A percentile compares a stretch with the other conserved stretches of the same genome.
phyloP scores from a whole-genome alignment of 2,888 invertebrate species.

The Drosophila recens region DNA sequence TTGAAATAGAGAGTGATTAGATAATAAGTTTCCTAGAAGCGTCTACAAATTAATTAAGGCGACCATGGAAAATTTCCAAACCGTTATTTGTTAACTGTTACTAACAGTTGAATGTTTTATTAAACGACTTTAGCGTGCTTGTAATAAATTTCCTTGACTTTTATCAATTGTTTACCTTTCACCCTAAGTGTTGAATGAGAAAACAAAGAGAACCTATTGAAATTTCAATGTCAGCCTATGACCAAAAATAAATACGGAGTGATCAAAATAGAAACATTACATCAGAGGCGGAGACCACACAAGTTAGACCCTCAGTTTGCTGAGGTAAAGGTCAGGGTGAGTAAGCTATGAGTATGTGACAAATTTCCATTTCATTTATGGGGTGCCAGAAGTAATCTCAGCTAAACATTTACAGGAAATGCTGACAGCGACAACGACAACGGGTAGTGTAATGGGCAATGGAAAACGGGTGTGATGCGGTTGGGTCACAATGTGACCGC shows the following conservation, averaged over 20 bases:
- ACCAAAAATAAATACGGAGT: conserved; percentile 7
- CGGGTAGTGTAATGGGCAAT: not conserved
- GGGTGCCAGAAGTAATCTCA: conserved; percentile 20
- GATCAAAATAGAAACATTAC: not conserved
- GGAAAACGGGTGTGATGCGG: conserved; percentile 2
- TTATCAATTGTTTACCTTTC: conserved; percentile 2
- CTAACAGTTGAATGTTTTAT: not conserved
- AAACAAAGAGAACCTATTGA: conserved; percentile 17
- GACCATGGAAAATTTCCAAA: not conserved
- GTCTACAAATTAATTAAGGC: not conserved
- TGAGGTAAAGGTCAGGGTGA: conserved; percentile 34
- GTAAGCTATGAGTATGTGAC: conserved; percentile 19
- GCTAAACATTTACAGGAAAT: conserved; percentile 35
- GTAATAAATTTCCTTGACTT: not conserved
- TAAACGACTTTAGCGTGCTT: not conserved
- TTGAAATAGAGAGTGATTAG: not conserved
- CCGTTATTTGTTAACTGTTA: not conserved
- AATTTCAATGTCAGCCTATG: conserved; percentile 43
- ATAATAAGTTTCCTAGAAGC: not conserved
- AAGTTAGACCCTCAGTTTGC: not conserved
- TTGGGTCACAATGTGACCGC: conserved; percentile 20
- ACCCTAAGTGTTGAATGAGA: not conserved
- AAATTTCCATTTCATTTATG: conserved; percentile 39
- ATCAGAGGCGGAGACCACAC: conserved; percentile 9
- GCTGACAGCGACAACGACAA: conserved; percentile 38